Conservation (phyloP, 1,140 invertebrate genomes). For the Geopemphigus sp. region DNA sequence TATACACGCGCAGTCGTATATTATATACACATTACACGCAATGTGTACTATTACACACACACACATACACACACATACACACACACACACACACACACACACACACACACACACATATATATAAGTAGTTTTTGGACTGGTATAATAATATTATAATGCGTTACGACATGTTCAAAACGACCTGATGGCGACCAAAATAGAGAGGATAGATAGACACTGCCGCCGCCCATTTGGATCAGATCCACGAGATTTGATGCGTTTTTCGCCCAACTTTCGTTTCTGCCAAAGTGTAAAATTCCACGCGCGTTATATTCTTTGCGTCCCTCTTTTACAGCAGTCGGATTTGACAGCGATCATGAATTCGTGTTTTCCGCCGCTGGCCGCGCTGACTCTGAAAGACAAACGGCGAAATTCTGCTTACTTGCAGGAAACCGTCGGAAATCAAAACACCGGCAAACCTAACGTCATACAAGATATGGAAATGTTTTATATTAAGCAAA, state of each 20-base stretch:
- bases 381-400: conserved; percentile 57
- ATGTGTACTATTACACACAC: not conserved
- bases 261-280: conserved; percentile 8
- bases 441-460: conserved; percentile 54
- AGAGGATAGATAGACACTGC: conserved; percentile 42
- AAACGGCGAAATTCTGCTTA: conserved; percentile 39
- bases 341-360: conserved; percentile 55
- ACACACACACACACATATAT: not conserved
- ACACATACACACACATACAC: not conserved
- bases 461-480: conserved; percentile 62
- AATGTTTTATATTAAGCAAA: conserved; percentile 62
- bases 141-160: not conserved
- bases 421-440: conserved; percentile 19
- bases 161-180: conserved; percentile 7
- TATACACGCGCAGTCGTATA: no score
- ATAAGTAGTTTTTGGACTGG: conserved; percentile 2
- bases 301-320: not conserved
- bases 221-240: conserved; percentile 31
- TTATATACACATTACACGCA: no score
- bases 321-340: conserved; percentile 8
- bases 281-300: conserved; percentile 19
- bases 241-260: conserved; percentile 18
- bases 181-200: conserved; percentile 14
- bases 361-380: conserved; percentile 59
- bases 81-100: not conserved